Percentiles rank a stretch among this genome's conserved stretches.
Conservation (phyloP, 2,888 invertebrate genomes). For the Apotomis turbidana region DNA sequence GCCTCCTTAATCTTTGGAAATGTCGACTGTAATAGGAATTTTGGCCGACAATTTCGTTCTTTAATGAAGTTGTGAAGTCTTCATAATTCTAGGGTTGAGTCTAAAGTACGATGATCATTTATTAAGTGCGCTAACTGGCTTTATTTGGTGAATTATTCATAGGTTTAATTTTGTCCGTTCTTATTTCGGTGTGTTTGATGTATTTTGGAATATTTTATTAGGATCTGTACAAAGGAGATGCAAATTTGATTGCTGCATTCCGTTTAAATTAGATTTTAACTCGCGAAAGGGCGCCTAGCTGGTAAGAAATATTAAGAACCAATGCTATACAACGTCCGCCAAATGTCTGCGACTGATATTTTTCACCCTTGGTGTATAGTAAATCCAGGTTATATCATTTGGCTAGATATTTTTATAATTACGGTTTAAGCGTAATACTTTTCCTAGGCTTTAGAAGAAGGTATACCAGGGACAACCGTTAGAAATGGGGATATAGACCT, state of each 20-base stretch:
- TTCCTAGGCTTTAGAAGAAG: too few species aligned
- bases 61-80: conserved; percentile 73
- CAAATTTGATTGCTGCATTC: conserved; percentile 36
- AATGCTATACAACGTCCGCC: not conserved
- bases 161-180: conserved; percentile 42
- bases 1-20: conserved; percentile 57
- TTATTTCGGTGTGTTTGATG: conserved; percentile 35
- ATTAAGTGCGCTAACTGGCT: conserved; percentile 63
- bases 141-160: conserved; percentile 50
- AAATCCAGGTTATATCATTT: too few species aligned
- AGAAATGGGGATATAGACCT: too few species aligned
- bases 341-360: not conserved
- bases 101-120: conserved; percentile 55
- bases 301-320: conserved; percentile 2
- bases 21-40: conserved; percentile 57
- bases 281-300: conserved; percentile 19
- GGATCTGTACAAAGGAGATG: conserved; percentile 29
- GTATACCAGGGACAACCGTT: too few species aligned
- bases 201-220: conserved; percentile 37
- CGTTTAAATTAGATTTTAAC: conserved; percentile 27
- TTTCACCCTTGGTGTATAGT: not conserved
- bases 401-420: too few species aligned
- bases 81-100: conserved; percentile 61
- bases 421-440: too few species aligned
- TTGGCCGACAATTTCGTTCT: conserved; percentile 55